Conservation (phyloP, 37 sponge, comb jelly and placozoan species). For the Axinella damicornis region DNA sequence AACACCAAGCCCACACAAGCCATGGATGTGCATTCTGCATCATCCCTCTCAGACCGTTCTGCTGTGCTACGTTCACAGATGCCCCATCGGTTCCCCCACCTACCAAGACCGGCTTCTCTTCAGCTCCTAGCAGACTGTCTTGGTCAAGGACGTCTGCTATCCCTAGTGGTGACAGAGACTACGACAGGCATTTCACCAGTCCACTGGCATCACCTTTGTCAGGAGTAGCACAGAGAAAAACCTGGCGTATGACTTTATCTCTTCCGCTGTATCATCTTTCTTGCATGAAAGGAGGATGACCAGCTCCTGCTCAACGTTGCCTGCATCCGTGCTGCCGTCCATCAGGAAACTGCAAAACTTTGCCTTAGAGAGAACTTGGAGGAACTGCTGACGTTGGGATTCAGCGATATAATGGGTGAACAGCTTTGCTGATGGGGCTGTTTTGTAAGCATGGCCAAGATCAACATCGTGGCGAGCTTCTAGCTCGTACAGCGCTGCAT, state of each 20-base stretch:
- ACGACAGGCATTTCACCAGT: conserved; percentile 27
- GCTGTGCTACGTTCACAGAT: conserved; percentile 63
- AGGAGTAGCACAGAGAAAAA: conserved; percentile 34
- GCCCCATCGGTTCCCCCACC: conserved; percentile 57
- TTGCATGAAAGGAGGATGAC: no score
- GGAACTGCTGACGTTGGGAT: conserved; percentile 37
- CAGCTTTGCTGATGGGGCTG: conserved; percentile 12
- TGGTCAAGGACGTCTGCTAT: conserved; percentile 33
- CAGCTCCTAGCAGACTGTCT: background rate
- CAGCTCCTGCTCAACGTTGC: conserved; percentile 67
- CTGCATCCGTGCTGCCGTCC: conserved; percentile 68
- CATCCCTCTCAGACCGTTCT: conserved; percentile 59
- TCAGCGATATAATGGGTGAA: conserved; percentile 46
- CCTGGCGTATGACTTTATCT: conserved; percentile 15
- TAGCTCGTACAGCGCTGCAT: conserved; percentile 30
- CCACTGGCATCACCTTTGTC: conserved; percentile 1
- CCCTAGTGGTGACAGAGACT: conserved; percentile 17
- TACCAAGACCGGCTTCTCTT: background rate
- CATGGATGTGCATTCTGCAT: conserved; percentile 37
- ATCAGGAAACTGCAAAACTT: conserved; percentile 74
- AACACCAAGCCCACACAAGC: conserved; percentile 65
- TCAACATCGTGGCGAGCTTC: conserved; percentile 53
- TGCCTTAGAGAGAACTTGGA: conserved; percentile 7
- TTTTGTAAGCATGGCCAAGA: conserved; percentile 51
- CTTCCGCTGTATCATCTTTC: conserved; percentile 31